Evolutionary conservation across 2,797 vertebrate species (phyloP), one percentile per base, ranked within the genome.

Genomic region (Ataeniobius toweri): DNA sequence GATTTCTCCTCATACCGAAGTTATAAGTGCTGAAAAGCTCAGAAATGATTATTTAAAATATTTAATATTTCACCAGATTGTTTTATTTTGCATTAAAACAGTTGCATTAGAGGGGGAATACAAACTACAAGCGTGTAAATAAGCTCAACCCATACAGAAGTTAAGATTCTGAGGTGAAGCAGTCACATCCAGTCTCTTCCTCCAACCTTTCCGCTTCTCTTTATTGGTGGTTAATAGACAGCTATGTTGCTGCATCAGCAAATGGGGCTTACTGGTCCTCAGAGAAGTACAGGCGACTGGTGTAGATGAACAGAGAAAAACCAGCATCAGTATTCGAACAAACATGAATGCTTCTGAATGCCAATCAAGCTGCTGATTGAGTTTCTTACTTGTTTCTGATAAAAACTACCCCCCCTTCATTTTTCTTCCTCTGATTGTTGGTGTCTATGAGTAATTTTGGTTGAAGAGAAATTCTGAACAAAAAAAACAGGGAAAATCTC

Each of bases 191-290:
- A 63, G 28, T 22, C 61, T 65, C 61, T 41, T 67, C 9, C 22
- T 5, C 20, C 36, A 24, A 41, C 36, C 63, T 41, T 67, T 24
- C 20, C 41, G 63, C 20, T 67, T 41, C 20, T 67, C 36, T 24
- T 44, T 24, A 67, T 67, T 67, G 63, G 63, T 67, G 36, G 2
- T 36, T 67, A 67, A 67, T 67, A 20, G 63, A 41, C 5, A 20
- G 22, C 20, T 67, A 24, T 67, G 63, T 67, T 67, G 63, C 63
- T 41, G 63, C 36, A 41, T 67, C 63, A 67, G 63, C 63, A 67
- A 67, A 67, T 67, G 50, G 70, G 16, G 28, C 46, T 72, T 53
- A 72, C 31, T 53, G 70, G 70, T 55, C 50, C 28, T 72, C 18
- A 5, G 9, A 53, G 50, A 53, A 36, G 28, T 72, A 51, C 50